A percentile compares a stretch with the other conserved stretches of the same genome.
phyloP scores from a whole-genome alignment of 1,140 invertebrate genomes.

The Pachypsylla venusta region DNA sequence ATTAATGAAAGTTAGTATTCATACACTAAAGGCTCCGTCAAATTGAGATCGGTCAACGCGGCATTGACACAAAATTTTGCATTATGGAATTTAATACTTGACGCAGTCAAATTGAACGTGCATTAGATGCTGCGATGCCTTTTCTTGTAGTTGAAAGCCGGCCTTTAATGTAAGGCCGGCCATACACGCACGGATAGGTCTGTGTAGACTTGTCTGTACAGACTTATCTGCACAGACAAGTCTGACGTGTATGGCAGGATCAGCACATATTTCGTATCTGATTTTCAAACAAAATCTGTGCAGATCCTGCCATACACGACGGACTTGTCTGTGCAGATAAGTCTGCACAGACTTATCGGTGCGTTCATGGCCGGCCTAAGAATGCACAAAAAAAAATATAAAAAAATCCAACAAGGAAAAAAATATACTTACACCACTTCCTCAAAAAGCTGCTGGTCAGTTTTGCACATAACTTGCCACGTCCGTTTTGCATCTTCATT shows the following conservation, averaged over 20 bases:
- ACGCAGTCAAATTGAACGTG: background rate
- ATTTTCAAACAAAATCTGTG: background rate
- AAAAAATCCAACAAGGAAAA: slow-evolving; percentile 19
- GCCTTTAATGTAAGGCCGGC: too few relatives aligned
- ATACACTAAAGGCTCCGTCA: too few relatives aligned
- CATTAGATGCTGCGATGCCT: background rate
- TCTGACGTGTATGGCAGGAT: too few relatives aligned
- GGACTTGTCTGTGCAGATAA: too few relatives aligned
- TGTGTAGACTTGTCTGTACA: too few relatives aligned
- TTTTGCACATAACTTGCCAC: slow-evolving; percentile 25
- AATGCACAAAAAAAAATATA: slow-evolving; percentile 18
- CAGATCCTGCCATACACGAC: too few relatives aligned
- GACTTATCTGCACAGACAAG: too few relatives aligned
- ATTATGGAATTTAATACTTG: background rate
- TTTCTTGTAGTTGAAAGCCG: background rate
- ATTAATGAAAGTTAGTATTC: too few relatives aligned
- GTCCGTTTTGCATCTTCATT: slow-evolving; percentile 20
- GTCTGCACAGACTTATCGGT: too few relatives aligned
- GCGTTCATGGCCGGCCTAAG: too few relatives aligned
- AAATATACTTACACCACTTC: slow-evolving; percentile 35
- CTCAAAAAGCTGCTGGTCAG: slow-evolving; percentile 26
- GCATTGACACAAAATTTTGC: background rate
- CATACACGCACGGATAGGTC: too few relatives aligned
- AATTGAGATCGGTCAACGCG: too few relatives aligned
- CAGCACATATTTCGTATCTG: background rate